Evolutionary conservation across 2,888 invertebrate species (phyloP), one percentile per base, ranked within the genome.

Genomic region (Lycaena phlaeas): DNA sequence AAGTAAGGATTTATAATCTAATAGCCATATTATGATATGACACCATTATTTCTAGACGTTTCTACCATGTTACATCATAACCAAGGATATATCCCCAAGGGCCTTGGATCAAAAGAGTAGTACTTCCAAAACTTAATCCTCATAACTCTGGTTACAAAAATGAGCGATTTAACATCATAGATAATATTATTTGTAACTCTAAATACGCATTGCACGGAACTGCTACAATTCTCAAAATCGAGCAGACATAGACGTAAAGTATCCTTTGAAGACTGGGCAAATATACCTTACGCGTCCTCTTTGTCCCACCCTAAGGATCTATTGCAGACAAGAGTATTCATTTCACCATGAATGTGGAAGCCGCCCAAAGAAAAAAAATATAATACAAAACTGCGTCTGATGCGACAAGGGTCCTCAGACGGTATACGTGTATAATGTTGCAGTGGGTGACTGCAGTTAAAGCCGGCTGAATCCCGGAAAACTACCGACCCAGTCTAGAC

Each of bases 401-500:
- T 66, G 68, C 68, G 69, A 68, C 68, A 68, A 76, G 77, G 75
- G 77, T 68, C 69, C 78, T 79, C 76, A 78, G 77, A 77, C 75
- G 61, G 60, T 50, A 45, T 51, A 50, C 49, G 50, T 56, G 55
- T 64, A 67, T 64, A 59, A 57, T 66, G 63, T 60, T 78, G 78
- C 79, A 76, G 70, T 81, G 79, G 79, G 77, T 77, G 74, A 76
- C 79, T 82, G 82, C 82, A 81, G 78, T 67, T 77, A 77, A 75
- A 75, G 74, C 72, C 68, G 72, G 61, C 75, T 78, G 82, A 79
- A 84, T 79, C 82, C 82, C 75, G 84, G 85, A 85, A 81, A 84
- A 84, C 85, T 85, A 82, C 81, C 85, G 84, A 85, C 85, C 85
- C 85, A 85, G 85, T 85, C 85, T 85, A 85, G 85, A 85, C 85